Evolutionary conservation across 2,888 invertebrate genomes (phyloP).

Genomic region (Melanostoma mellinum): DNA sequence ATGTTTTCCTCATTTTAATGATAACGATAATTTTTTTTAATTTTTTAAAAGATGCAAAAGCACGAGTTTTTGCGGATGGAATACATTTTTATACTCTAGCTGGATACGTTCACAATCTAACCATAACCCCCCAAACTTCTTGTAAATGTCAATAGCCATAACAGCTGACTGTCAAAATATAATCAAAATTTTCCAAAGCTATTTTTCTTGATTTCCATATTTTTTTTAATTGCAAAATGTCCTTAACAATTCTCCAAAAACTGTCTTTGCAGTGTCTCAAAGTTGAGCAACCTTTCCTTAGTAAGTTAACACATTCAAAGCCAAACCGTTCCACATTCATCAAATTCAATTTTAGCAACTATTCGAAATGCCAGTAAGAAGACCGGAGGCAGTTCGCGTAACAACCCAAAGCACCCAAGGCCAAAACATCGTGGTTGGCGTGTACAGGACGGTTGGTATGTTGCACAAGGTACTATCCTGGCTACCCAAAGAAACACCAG

Average conservation of each 20-base stretch:
- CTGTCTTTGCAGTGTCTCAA: constrained; percentile 77
- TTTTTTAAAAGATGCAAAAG: too few relatives aligned
- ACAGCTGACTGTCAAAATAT: constrained; percentile 44
- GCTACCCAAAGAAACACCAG: constrained; percentile 87
- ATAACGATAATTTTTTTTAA: too few relatives aligned
- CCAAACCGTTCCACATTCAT: neutral
- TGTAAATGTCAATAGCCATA: neutral
- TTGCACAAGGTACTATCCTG: constrained; percentile 86
- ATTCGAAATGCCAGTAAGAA: constrained; percentile 88
- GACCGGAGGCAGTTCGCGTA: constrained; percentile 87
- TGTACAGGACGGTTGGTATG: constrained; percentile 87
- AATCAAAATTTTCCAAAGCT: constrained; percentile 17
- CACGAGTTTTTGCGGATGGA: too few relatives aligned
- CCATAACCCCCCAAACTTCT: constrained; percentile 13
- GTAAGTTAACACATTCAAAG: constrained; percentile 72
- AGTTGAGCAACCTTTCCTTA: constrained; percentile 77
- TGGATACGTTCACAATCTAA: constrained; percentile 10
- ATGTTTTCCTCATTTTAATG: too few relatives aligned
- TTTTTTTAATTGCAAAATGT: constrained; percentile 74
- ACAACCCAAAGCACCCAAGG: constrained; percentile 85
- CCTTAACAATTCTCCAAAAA: constrained; percentile 78
- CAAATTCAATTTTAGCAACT: constrained; percentile 73
- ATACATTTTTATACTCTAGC: neutral
- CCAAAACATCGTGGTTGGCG: constrained; percentile 91
- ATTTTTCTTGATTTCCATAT: neutral